Evolutionary conservation across 1,140 invertebrate species (phyloP), one percentile per base, ranked within the genome.

Genomic region (Drosophila rhopaloa): DNA sequence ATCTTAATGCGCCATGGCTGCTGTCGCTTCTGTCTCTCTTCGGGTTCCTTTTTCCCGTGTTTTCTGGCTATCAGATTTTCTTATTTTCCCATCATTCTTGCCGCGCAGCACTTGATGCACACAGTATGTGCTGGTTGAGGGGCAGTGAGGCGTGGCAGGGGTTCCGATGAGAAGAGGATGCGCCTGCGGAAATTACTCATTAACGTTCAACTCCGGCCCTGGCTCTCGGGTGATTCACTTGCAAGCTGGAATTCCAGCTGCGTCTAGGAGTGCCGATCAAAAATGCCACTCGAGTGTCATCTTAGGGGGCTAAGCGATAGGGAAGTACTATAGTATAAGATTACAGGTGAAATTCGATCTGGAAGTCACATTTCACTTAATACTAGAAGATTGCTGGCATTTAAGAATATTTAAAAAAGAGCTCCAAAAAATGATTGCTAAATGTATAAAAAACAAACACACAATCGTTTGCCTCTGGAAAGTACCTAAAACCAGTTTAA

Each of bases 131-230:
- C 55, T 56, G 53, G 32, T 35, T 10, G 13, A 19, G 40, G 11
- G 61, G 44, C 44, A 38, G 47, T 16, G 53, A 62, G 59, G 38
- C 60, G 51, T 62, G 60, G 59, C 47, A 50, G 62, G 48, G 60
- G 59, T 59, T 60, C 76, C 61, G 19, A 35, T 7, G 55, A 44
- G 56, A n/a, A 54, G 75, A 79, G 79, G 79, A 82, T 85, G 82
- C 80, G 76, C 76, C 79, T 88, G 60, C 83, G 83, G 83, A 88
- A 88, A 88, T 89, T 89, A 88, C 79, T 89, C 84, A 88, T 88
- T 88, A 88, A 83, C 71, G 81, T 61, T 61, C 47, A 70, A 68
- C 73, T 76, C 55, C 50, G 46, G 35, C n/a, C 50, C 41, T 57
- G 48, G 50, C 44, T 67, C 58, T 55, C 51, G 46, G 66, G 63